Evolutionary conservation across 1,140 invertebrate species (phyloP), one percentile per base, ranked within the genome.

Genomic region (Semibalanus balanoides): DNA sequence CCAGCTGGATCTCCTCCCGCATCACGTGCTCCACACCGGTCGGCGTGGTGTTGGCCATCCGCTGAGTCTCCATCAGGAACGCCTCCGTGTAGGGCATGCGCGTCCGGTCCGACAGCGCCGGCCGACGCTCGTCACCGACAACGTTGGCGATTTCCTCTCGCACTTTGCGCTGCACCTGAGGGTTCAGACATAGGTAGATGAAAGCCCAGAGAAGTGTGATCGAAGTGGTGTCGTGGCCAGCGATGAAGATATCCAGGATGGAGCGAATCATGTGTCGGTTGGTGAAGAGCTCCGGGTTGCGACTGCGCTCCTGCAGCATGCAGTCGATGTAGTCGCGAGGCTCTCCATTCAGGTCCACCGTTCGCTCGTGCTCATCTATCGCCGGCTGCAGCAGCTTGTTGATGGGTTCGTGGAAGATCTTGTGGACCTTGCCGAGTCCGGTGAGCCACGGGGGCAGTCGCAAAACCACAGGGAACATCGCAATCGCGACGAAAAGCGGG

Each of bases 101-200:
- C 11, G 43, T 64, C 11, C 43, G 43, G 43, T 64, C 43, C 25
- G 43, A 11, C 22, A 73, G 70, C 0, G 27, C 17, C 27, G 76
- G 79, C 25, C 76, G 25, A 17, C 76, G 79, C n/a, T 75, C 75
- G 30, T 74, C 35, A n/a, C 81, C 80, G 17, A 83, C 73, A 0
- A 83, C 79, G 3, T 77, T 71, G 74, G 83, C 83, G n/a, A 85
- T 80, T 77, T 84, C 83, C 51, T 79, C 76, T 14, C 82, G 81
- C 0, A 83, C 74, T 76, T 77, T 78, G 30, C 76, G 77, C 76
- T 83, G 82, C 0, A 64, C 25, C 43, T 64, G 11, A 25, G 43
- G 43, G 11, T 64, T 25, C 11, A 14, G 11, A 25, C 43, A 64
- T 11, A 64, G 43, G 25, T 14, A 64, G 25, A 11, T 14, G 25